Percentiles rank a stretch among this genome's conserved stretches.
These are phyloP conservation scores for Rotaria macrura DNA, from an alignment of 2,888 invertebrate genomes.

Conservation along the genomic window DNA sequence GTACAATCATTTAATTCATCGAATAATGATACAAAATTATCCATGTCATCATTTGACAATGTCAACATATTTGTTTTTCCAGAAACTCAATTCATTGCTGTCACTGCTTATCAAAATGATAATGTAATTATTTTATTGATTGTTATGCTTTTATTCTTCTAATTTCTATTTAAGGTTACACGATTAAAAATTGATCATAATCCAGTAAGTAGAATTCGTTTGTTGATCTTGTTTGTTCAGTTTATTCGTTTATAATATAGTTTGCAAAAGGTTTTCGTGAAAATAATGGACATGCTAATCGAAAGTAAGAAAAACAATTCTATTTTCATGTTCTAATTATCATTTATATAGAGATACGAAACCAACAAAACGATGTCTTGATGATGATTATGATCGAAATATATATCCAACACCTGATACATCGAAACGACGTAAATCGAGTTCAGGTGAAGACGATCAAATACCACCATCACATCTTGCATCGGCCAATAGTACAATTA, in stretches of 20 bases:
- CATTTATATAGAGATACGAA: not conserved
- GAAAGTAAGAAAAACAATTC: not conserved
- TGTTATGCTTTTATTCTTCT: not conserved
- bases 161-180: not conserved
- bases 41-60: not conserved
- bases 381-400: not conserved
- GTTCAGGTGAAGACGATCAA: not conserved
- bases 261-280: not conserved
- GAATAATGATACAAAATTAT: not conserved
- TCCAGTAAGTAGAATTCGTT: not conserved
- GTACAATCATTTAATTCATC: conserved; percentile 24
- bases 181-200: conserved; percentile 16
- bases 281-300: not conserved
- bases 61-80: conserved; percentile 31
- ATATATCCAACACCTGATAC: not conserved
- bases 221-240: not conserved
- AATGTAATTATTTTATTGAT: not conserved
- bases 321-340: too few relatives aligned
- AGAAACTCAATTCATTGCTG: conserved; percentile 32
- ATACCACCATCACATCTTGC: not conserved
- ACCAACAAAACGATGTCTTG: not conserved
- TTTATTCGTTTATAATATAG: not conserved
- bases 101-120: conserved; percentile 34
- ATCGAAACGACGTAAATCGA: not conserved
- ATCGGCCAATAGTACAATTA: not conserved